Conservation (phyloP, 2,888 invertebrate genomes). For the Gonocerus acuteangulatus region DNA sequence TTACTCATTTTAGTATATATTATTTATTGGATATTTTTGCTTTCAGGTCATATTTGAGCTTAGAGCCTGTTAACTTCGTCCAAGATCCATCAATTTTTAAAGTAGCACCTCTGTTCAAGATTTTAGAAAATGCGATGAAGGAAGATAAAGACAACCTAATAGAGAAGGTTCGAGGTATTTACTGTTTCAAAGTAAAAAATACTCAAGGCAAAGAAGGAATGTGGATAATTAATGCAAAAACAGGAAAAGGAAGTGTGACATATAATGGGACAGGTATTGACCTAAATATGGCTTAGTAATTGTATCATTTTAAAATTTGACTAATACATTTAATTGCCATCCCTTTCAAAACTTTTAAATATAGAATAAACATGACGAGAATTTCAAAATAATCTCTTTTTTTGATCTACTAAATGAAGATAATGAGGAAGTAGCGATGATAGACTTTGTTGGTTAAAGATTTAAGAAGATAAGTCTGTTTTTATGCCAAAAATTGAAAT, state of each 20-base stretch:
- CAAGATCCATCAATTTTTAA: constrained; percentile 53
- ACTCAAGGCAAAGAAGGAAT: constrained; percentile 70
- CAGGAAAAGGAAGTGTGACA: constrained; percentile 76
- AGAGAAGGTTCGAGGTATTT: constrained; percentile 74
- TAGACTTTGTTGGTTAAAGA: too few relatives aligned
- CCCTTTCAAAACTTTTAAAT: too few relatives aligned
- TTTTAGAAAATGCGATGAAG: constrained; percentile 71
- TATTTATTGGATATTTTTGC: neutral
- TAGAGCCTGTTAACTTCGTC: constrained; percentile 43
- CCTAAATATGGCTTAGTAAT: too few relatives aligned
- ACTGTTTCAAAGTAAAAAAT: constrained; percentile 80
- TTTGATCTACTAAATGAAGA: too few relatives aligned
- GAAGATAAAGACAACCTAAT: constrained; percentile 73
- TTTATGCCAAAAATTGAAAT: too few relatives aligned
- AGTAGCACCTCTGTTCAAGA: constrained; percentile 69
- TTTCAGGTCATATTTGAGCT: constrained; percentile 10
- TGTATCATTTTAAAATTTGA: too few relatives aligned
- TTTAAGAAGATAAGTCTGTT: too few relatives aligned
- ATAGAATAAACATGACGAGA: too few relatives aligned
- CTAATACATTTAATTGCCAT: too few relatives aligned
- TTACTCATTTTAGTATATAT: too few relatives aligned
- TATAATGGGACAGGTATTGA: constrained; percentile 45
- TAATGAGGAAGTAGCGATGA: too few relatives aligned
- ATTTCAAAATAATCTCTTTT: too few relatives aligned
- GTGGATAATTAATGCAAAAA: constrained; percentile 89